Evolutionary conservation across 2,113 vertebrate species (phyloP).

Genomic region (Protomyctophum bolini): DNA sequence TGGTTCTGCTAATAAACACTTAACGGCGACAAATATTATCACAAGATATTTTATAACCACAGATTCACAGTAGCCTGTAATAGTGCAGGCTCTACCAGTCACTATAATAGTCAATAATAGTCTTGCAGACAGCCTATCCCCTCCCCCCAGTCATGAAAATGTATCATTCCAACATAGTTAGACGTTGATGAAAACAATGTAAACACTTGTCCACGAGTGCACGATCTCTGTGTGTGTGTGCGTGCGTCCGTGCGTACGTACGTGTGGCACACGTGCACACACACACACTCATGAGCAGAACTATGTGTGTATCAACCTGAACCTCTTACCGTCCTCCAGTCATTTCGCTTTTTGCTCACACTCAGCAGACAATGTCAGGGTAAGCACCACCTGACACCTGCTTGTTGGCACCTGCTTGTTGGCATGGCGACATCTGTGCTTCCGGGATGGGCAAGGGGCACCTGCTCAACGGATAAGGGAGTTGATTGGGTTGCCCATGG

Average conservation of each 20-base stretch:
- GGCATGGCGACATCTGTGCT: conserved; percentile 79
- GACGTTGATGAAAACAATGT: too few relatives aligned
- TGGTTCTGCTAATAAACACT: too few relatives aligned
- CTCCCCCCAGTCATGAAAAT: too few relatives aligned
- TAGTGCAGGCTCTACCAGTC: too few relatives aligned
- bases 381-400: conserved; percentile 23
- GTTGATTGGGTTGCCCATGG: conserved; percentile 55
- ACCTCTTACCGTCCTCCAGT: not conserved
- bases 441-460: conserved; percentile 85
- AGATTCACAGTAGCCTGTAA: too few relatives aligned
- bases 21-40: too few relatives aligned
- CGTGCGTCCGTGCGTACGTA: not conserved
- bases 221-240: not conserved
- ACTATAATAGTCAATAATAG: too few relatives aligned
- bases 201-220: not conserved
- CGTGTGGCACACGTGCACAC: not conserved
- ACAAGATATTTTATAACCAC: too few relatives aligned
- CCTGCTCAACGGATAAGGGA: conserved; percentile 84
- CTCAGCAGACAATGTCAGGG: conserved; percentile 38
- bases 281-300: too few relatives aligned
- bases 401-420: conserved; percentile 68
- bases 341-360: not conserved
- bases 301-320: conserved; percentile 26
- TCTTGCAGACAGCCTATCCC: too few relatives aligned
- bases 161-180: too few relatives aligned